Evolutionary conservation across 2,797 vertebrate genomes (phyloP).

Genomic region (Periparus ater): DNA sequence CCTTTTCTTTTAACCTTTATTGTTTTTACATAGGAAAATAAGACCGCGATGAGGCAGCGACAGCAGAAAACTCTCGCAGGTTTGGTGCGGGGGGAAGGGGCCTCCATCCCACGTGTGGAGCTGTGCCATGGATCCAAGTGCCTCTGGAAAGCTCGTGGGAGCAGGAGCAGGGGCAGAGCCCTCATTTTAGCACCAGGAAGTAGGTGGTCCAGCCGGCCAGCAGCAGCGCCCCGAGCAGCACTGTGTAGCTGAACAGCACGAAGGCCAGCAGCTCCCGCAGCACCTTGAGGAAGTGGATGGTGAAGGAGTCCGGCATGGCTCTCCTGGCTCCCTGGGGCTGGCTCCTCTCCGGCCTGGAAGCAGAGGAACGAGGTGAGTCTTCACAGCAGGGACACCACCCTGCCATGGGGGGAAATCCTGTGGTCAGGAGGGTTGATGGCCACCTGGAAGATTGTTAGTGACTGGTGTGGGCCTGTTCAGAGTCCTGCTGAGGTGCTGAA

Average conservation of each 20-base stretch:
- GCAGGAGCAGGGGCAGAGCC: not conserved
- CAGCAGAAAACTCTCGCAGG: not conserved
- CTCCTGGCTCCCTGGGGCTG: not conserved
- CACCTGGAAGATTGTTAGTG: not conserved
- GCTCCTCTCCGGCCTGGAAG: not conserved
- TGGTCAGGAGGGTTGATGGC: not conserved
- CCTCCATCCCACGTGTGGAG: not conserved
- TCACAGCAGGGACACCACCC: not conserved
- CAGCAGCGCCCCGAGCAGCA: conserved; percentile 90
- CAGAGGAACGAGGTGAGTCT: not conserved
- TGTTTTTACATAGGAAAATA: not conserved
- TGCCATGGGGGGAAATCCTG: not conserved
- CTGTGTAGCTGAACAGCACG: conserved; percentile 94
- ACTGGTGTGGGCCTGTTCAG: not conserved
- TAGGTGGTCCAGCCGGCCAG: conserved; percentile 96
- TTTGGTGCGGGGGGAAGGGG: not conserved
- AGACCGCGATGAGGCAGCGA: not conserved
- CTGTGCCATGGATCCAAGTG: fast-evolving
- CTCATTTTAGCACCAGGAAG: conserved; percentile 89
- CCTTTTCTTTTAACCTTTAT: not conserved
- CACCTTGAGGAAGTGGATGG: conserved; percentile 88
- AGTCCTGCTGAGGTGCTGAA: not conserved
- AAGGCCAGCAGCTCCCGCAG: conserved; percentile 92
- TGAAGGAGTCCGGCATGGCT: conserved; percentile 79
- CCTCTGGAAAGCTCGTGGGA: not conserved